A percentile compares a stretch with the other conserved stretches of the same genome.
Evolutionary conservation across 2,113 vertebrate species (phyloP).

Genomic region (Lonchura striata): DNA sequence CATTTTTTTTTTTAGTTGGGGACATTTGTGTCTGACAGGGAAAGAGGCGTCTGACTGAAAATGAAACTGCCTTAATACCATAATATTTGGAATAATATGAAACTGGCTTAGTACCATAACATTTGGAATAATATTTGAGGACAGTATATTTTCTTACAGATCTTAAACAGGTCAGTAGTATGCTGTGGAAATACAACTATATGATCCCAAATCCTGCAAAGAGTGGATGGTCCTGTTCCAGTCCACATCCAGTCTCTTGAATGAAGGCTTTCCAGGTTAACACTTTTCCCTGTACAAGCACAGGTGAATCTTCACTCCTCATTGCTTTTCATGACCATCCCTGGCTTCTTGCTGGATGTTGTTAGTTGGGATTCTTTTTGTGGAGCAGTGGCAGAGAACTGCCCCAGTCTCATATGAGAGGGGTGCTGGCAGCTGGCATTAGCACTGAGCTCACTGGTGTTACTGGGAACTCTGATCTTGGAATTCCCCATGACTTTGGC

Average conservation of each 20-base stretch:
- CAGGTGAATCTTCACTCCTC: neutral
- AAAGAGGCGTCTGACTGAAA: neutral
- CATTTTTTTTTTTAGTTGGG: neutral
- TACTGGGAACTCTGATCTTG: neutral
- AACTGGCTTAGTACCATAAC: neutral
- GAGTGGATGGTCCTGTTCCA: neutral
- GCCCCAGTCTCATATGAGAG: fast-evolving
- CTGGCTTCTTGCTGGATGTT: neutral
- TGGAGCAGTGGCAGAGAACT: neutral
- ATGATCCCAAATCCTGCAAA: neutral
- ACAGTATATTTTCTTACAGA: neutral
- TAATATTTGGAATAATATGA: neutral
- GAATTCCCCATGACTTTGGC: neutral
- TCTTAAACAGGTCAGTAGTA: neutral
- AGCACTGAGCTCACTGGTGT: neutral
- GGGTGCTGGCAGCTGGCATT: neutral
- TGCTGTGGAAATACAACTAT: neutral
- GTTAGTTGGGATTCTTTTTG: neutral
- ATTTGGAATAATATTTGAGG: neutral
- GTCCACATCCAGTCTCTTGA: neutral
- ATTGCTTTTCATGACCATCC: neutral
- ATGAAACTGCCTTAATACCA: neutral
- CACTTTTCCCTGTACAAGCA: neutral
- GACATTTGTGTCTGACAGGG: neutral
- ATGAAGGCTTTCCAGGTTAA: neutral